Base-by-base conservation (phyloP, 2,113 vertebrate species). In the Gavia stellata region DNA sequence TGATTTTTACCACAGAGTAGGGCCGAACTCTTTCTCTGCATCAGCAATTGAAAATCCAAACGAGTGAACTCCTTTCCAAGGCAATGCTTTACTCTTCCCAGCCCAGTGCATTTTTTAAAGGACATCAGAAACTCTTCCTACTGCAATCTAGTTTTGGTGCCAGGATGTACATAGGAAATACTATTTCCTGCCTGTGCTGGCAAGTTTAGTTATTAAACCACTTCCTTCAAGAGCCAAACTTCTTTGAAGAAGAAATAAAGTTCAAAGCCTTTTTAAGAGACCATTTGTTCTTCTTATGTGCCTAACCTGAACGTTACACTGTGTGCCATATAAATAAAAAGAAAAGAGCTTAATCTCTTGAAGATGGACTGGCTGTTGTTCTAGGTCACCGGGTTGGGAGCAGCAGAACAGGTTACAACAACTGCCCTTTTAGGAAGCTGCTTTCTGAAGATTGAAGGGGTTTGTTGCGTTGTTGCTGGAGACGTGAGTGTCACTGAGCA, bases 191-290 rank as follows among this genome's bases (percentile, higher is more conserved):
- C 87, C 71, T 90, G 49, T 52, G 81, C 87, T 96, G 95, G 91
- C 91, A 96, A 90, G 94, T 86, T 80, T 70, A 94, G 95, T 96
- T 96, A 94, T 97, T 97, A 97, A 97, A 96, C 97, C 84, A 66
- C 95, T 97, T 96, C 96, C 96, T 95, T 33, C 67, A 77, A 90
- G 34, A 97, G 55, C 84, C 93, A 94, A 94, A 90, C 74, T 82
- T 75, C 94, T 97, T 96, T 97, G 93, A 97, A 96, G 95, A 96
- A 95, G 91, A 94, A 97, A 97, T 96, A 94, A 97, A 97, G 96
- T 97, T 97, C 96, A 97, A 97, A 97, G 97, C 67, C 67, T 94
- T 97, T 97, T 95, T 94, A 95, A 94, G 87, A 97, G 96, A 62
- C 78, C 95, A 93, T 97, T 97, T 97, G 94, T 95, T 97, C 70